phyloP scores from a whole-genome alignment of 30 jellyfish, hydroid and myxozoan genomes.

The Morbakka virulenta region DNA sequence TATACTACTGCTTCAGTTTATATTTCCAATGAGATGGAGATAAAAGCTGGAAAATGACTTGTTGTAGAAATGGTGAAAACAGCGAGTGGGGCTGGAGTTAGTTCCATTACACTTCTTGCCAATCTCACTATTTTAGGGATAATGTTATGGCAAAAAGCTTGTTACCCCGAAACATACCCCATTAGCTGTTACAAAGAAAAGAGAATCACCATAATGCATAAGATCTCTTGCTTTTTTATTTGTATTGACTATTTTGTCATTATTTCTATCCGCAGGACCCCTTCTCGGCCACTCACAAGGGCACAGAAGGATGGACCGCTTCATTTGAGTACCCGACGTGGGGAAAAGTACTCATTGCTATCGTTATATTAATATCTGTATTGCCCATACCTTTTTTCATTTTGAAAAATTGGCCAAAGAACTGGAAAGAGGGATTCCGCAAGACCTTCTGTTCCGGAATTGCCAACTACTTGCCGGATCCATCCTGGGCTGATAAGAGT shows the following conservation, averaged over 20 bases:
- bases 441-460: conserved; percentile 49
- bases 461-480: conserved; percentile 85
- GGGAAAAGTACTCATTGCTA: conserved; percentile 71
- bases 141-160: too few species aligned
- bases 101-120: too few species aligned
- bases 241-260: not conserved
- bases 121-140: too few species aligned
- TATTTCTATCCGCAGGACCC: conserved; percentile 51
- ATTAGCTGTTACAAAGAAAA: too few species aligned
- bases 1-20: too few species aligned
- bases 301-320: conserved; percentile 70
- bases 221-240: not conserved
- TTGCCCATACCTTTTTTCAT: conserved; percentile 65
- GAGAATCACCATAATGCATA: too few species aligned
- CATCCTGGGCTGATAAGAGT: conserved; percentile 65
- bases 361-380: conserved; percentile 53
- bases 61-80: too few species aligned
- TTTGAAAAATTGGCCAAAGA: conserved; percentile 72
- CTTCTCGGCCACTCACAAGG: conserved; percentile 69
- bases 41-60: too few species aligned
- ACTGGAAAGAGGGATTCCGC: conserved; percentile 67
- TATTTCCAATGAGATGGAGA: too few species aligned
- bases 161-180: too few species aligned
- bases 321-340: conserved; percentile 68
- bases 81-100: too few species aligned